phyloP scores from a whole-genome alignment of 1,140 invertebrate genomes.

The Megalopta genalis region DNA sequence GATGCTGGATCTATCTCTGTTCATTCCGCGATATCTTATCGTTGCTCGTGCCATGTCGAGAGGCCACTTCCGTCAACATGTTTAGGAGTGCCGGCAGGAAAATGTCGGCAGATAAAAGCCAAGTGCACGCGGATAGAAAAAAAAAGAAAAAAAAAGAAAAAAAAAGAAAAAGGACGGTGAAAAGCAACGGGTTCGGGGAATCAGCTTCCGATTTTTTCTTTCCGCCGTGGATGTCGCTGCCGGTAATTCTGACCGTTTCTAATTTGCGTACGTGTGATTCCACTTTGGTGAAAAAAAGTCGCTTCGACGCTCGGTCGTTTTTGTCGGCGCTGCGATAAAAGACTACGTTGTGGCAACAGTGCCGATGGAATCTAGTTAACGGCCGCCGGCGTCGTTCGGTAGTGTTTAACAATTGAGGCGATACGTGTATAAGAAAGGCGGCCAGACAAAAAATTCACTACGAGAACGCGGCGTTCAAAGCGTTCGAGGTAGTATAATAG shows the following conservation, averaged over 20 bases:
- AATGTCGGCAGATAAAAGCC: constrained; percentile 16
- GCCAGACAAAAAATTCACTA: too few relatives aligned
- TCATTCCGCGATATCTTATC: constrained; percentile 40
- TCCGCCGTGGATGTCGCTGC: too few relatives aligned
- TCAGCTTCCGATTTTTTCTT: not conserved
- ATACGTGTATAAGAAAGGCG: too few relatives aligned
- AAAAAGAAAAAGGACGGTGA: not conserved
- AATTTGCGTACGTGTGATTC: not conserved
- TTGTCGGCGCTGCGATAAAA: too few relatives aligned
- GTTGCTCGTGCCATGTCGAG: constrained; percentile 25
- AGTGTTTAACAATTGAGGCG: too few relatives aligned
- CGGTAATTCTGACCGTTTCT: not conserved
- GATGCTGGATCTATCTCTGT: not conserved
- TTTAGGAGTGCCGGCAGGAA: constrained; percentile 35
- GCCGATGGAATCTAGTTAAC: too few relatives aligned
- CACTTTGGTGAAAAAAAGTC: not conserved
- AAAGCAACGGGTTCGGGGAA: constrained; percentile 27
- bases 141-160: not conserved
- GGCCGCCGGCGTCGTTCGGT: too few relatives aligned
- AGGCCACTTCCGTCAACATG: constrained; percentile 44
- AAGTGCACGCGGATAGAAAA: not conserved
- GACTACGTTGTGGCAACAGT: too few relatives aligned
- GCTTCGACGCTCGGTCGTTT: too few relatives aligned
- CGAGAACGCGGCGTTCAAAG: too few relatives aligned
- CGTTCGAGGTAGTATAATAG: too few relatives aligned